Base-by-base conservation (phyloP, 2,797 vertebrate genomes). In the Sparidentex hasta region DNA sequence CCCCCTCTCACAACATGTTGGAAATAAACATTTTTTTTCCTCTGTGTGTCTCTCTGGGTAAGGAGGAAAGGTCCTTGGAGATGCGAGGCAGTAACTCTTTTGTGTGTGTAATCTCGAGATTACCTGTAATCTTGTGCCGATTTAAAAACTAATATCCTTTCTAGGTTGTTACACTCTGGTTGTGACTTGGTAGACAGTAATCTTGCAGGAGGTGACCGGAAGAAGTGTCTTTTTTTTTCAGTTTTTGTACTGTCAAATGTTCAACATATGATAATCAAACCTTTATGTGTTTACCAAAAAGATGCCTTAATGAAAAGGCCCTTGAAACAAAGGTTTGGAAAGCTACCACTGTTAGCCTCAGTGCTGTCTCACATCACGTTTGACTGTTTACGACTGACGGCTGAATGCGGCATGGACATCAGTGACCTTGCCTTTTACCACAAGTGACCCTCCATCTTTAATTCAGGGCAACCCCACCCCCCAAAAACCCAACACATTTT, bases 341-440 rank as follows among this genome's bases (percentile, higher is more conserved):
- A 46, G 57, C 79, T 11, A 3, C 62, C 17, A 14, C 43, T 55
- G 56, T 47, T 66, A 68, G 66, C 77, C 54, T 44, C 65, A 23
- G 54, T 4, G 69, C 77, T 72, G 76, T 72, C 80, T 83, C 70
- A 51, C 77, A 64, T 58, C 81, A 73, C 63, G 56, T 44, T 38
- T 20, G 72, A 72, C 72, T 93, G 91, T 92, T 92, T 92, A 90
- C 87, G 12, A 90, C 71, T 88, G 90, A 85, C 21, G 68, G 91
- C 87, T 83, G 73, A 78, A 91, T 87, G 74, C 66, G 74, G 88
- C 61, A 84, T 74, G 85, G 93, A 78, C 76, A 68, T 74, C 48
- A 0, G 25, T 80, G 94, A 95, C 95, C 93, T 96, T 95, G 94
- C 94, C 93, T 87, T 91, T 93, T 87, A 89, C 92, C 88, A 92